These are phyloP conservation scores for Catharus minimus DNA, from an alignment of 2,113 vertebrate species.

Conservation along the genomic window DNA sequence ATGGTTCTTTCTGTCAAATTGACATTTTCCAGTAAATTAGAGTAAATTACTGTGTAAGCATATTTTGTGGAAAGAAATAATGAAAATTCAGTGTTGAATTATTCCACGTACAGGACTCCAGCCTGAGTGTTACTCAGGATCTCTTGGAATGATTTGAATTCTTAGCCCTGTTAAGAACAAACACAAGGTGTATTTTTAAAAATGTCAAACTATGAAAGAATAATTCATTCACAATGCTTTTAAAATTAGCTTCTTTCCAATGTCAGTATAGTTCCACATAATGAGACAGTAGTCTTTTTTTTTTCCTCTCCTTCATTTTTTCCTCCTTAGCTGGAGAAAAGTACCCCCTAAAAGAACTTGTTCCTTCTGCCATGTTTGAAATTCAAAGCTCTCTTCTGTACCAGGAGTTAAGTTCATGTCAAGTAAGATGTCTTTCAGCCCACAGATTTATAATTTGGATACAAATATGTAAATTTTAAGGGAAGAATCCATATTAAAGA, in stretches of 20 bases:
- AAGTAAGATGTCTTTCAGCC: background rate
- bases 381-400: background rate
- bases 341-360: background rate
- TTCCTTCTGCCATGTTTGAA: background rate
- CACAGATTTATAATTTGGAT: background rate
- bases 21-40: background rate
- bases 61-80: background rate
- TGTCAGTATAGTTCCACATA: background rate
- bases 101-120: background rate
- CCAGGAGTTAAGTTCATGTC: background rate
- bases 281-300: accelerated
- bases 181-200: background rate
- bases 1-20: background rate
- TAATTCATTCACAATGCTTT: background rate
- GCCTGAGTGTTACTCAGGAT: background rate
- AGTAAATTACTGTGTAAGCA: background rate
- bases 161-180: background rate
- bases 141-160: background rate
- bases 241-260: background rate
- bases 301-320: accelerated
- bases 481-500: background rate
- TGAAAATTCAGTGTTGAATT: background rate
- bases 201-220: background rate
- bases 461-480: background rate
- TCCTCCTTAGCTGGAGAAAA: background rate